Conservation (phyloP, 1,140 invertebrate genomes). For the Brachionus koreanus region DNA sequence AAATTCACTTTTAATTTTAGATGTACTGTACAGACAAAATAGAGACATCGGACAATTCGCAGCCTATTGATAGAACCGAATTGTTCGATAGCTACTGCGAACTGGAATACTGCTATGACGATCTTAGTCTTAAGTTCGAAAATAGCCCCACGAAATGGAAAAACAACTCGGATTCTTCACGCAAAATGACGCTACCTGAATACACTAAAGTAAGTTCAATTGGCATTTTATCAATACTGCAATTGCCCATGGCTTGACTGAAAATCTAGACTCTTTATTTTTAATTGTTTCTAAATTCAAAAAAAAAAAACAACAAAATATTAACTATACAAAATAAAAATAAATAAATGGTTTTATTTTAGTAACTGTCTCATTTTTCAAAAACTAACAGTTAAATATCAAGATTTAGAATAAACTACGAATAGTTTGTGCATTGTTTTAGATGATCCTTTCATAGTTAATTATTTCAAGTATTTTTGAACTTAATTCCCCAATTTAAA, state of each 20-base stretch:
- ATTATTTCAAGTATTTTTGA: neutral
- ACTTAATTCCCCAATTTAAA: neutral
- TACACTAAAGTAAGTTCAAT: neutral
- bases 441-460: neutral
- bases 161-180: neutral
- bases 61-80: neutral
- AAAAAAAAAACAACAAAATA: neutral
- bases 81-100: neutral
- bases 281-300: neutral
- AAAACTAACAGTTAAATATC: neutral
- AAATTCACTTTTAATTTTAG: neutral
- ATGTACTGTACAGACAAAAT: neutral
- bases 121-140: neutral
- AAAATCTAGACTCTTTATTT: neutral
- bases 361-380: neutral
- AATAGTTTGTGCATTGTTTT: neutral
- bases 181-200: neutral
- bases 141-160: neutral
- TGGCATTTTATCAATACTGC: neutral
- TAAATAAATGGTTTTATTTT: neutral
- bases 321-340: neutral
- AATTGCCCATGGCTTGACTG: neutral
- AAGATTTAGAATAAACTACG: neutral
- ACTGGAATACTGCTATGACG: neutral
- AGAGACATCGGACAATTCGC: neutral